A percentile compares a stretch with the other conserved stretches of the same genome.
Conservation (phyloP, 2,113 vertebrate species). For the Xenus cinereus region DNA sequence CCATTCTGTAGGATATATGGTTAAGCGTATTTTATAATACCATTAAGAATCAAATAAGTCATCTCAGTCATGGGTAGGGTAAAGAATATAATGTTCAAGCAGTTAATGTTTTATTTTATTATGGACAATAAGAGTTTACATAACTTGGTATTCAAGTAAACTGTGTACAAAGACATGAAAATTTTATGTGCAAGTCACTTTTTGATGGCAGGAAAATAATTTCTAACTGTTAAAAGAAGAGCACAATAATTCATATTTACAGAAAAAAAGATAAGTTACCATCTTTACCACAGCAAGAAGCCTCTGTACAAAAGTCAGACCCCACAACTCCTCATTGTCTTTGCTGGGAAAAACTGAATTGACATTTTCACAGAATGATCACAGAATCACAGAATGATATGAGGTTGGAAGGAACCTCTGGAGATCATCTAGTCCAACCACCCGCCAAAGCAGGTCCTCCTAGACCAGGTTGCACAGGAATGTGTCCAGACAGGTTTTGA, state of each 20-base stretch:
- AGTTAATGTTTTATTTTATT: not conserved
- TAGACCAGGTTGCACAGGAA: no score
- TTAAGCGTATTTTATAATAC: not conserved
- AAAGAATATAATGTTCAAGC: not conserved
- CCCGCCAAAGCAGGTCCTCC: no score
- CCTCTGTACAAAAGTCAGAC: not conserved
- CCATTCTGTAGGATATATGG: not conserved
- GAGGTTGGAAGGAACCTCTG: no score
- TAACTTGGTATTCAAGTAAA: not conserved
- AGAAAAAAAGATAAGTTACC: not conserved
- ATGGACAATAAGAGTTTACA: not conserved
- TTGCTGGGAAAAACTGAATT: not conserved
- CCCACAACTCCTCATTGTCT: not conserved
- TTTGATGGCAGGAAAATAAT: not conserved
- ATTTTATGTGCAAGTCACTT: not conserved
- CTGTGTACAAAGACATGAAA: not conserved
- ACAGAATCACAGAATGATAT: no score
- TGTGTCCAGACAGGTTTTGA: no score
- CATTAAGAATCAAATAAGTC: not conserved
- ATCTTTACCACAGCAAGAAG: constrained; percentile 5
- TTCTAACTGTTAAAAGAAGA: not conserved
- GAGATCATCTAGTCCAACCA: no score
- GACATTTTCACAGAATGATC: not conserved
- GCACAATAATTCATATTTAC: not conserved
- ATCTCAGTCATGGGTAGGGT: not conserved